These are phyloP conservation scores for Homalodisca vitripennis DNA, from an alignment of 1,140 invertebrate species.

Conservation along the genomic window DNA sequence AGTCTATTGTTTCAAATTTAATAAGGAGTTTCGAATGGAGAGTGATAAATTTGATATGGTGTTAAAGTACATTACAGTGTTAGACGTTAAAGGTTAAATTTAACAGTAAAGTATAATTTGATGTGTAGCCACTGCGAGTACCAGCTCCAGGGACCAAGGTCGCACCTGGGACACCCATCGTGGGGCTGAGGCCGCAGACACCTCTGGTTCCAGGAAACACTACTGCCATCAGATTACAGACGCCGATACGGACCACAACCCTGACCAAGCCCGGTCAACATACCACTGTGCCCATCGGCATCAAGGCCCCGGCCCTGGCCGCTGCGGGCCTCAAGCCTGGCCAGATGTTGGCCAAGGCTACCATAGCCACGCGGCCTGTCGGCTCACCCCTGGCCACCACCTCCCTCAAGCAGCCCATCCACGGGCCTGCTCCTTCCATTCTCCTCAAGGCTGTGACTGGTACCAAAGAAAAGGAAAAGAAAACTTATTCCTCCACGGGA, in stretches of 20 bases:
- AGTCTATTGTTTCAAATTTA: background rate
- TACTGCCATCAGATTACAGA: conserved; percentile 44
- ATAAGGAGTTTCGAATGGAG: too few species aligned
- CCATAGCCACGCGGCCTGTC: conserved; percentile 31
- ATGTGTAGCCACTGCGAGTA: conserved; percentile 30
- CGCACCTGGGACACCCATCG: conserved; percentile 43
- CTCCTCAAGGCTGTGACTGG: conserved; percentile 35
- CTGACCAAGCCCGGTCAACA: conserved; percentile 15
- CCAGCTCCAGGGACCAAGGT: conserved; percentile 39
- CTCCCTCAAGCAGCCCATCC: conserved; percentile 21
- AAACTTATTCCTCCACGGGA: conserved; percentile 39
- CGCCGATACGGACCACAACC: conserved; percentile 49
- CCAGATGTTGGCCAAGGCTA: conserved; percentile 33
- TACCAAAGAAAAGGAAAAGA: conserved; percentile 38
- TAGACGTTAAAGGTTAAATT: too few species aligned
- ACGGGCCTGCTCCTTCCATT: conserved; percentile 23
- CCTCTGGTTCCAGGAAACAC: conserved; percentile 43
- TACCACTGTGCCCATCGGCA: conserved; percentile 33
- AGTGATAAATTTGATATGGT: too few species aligned
- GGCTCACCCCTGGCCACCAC: conserved; percentile 16
- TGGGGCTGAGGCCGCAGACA: conserved; percentile 52
- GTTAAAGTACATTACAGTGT: too few species aligned
- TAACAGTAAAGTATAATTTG: too few species aligned
- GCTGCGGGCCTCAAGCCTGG: conserved; percentile 18
- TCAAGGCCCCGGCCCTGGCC: too few species aligned